These are phyloP conservation scores for Saturnia pavonia DNA, from an alignment of 2,888 invertebrate species.

Conservation along the genomic window DNA sequence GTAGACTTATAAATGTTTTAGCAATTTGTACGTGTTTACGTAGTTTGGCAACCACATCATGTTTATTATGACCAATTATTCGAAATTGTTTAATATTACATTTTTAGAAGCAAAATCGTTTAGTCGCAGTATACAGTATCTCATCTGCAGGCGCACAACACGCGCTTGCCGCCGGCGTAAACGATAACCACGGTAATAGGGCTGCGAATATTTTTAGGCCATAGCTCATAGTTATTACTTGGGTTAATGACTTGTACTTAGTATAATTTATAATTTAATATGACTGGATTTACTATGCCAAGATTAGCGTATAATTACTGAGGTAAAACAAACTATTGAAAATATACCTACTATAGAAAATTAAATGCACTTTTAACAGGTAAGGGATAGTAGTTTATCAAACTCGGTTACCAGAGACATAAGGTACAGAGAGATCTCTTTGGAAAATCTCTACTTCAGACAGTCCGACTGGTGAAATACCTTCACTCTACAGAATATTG, in stretches of 20 bases:
- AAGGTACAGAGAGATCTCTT: no score
- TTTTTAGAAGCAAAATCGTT: neutral
- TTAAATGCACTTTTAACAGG: neutral
- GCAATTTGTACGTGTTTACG: no score
- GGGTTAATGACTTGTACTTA: conserved; percentile 35
- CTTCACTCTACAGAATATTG: no score
- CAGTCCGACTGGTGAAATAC: no score
- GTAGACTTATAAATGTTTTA: no score
- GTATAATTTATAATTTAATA: conserved; percentile 22
- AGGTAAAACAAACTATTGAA: neutral
- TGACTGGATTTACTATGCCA: neutral
- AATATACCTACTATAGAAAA: neutral
- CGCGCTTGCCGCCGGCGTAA: conserved; percentile 43
- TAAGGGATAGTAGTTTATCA: neutral
- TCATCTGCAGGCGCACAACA: conserved; percentile 15
- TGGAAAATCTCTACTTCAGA: no score
- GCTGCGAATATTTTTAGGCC: conserved; percentile 50
- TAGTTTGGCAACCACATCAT: no score
- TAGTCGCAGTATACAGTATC: conserved; percentile 19
- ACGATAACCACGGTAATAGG: conserved; percentile 57
- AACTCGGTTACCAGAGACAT: no score
- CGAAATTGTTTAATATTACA: no score
- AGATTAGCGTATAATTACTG: neutral
- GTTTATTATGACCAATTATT: no score
- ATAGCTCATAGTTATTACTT: conserved; percentile 39